Evolutionary conservation across 2,797 vertebrate genomes (phyloP).

Genomic region (Sciaenops ocellatus): DNA sequence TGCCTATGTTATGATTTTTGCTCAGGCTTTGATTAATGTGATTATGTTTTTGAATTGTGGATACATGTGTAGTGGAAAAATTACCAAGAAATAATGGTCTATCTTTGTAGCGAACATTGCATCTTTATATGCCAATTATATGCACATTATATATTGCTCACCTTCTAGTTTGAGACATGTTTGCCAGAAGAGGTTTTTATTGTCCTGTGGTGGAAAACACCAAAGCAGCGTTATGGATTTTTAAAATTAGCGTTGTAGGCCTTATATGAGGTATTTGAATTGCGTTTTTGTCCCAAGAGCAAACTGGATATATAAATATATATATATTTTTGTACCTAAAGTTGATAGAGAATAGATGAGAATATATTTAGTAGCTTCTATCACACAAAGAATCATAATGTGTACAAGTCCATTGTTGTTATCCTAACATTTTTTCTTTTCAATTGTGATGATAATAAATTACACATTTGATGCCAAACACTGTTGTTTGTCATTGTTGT

Average conservation of each 20-base stretch:
- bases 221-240: conserved; percentile 8
- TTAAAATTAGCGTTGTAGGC: not conserved
- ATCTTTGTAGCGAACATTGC: conserved; percentile 7
- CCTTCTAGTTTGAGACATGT: not conserved
- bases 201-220: conserved; percentile 12
- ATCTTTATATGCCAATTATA: no score
- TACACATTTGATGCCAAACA: conserved; percentile 8
- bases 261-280: not conserved
- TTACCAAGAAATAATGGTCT: not conserved
- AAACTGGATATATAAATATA: conserved; percentile 43
- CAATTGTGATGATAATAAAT: conserved; percentile 15
- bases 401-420: not conserved
- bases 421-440: not conserved
- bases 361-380: conserved; percentile 24
- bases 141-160: not conserved
- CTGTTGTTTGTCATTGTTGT: no score
- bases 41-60: conserved; percentile 23
- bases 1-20: not conserved
- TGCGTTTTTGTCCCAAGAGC: not conserved
- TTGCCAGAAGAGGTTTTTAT: not conserved
- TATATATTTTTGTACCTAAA: conserved; percentile 68
- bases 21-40: conserved; percentile 5
- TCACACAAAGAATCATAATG: conserved; percentile 11
- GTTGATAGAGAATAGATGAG: not conserved
- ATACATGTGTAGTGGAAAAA: conserved; percentile 5